Evolutionary conservation across 92 coral and sea anemone species (phyloP).

Genomic region (Virgularia gustaviana): DNA sequence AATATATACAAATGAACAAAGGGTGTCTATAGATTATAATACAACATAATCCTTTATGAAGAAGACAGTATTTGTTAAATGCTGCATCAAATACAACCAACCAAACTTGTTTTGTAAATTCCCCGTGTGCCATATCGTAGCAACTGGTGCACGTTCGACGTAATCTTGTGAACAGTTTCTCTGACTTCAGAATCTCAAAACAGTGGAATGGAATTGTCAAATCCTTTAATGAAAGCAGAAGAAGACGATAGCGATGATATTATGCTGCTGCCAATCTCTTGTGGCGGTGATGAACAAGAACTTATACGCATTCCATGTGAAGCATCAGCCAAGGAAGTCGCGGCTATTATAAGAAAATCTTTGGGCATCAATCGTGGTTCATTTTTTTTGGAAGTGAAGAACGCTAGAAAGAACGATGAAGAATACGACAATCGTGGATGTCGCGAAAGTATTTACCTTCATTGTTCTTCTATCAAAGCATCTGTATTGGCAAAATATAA

Average conservation of each 20-base stretch:
- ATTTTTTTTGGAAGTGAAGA: conserved; percentile 13
- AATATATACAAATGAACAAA: too few relatives aligned
- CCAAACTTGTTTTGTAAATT: too few relatives aligned
- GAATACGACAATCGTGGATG: neutral
- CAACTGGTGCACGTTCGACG: too few relatives aligned
- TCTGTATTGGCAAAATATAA: conserved; percentile 22
- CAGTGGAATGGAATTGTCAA: neutral
- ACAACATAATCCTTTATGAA: too few relatives aligned
- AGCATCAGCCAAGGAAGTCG: conserved; percentile 19
- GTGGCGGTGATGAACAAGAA: conserved; percentile 12
- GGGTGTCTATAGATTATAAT: too few relatives aligned
- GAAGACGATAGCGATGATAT: neutral
- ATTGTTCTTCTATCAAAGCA: conserved; percentile 31
- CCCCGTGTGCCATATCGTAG: too few relatives aligned
- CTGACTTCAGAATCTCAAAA: neutral
- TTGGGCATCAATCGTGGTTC: conserved; percentile 39
- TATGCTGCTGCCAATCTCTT: conserved; percentile 7
- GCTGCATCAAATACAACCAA: too few relatives aligned
- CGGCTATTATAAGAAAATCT: conserved; percentile 11
- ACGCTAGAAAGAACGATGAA: neutral
- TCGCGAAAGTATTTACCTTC: conserved; percentile 12
- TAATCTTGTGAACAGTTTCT: too few relatives aligned
- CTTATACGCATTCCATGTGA: conserved; percentile 9
- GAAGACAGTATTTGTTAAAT: too few relatives aligned
- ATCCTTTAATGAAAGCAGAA: neutral